Conservation (phyloP, 2,113 vertebrate genomes). For the Grammomys dolichurus region DNA sequence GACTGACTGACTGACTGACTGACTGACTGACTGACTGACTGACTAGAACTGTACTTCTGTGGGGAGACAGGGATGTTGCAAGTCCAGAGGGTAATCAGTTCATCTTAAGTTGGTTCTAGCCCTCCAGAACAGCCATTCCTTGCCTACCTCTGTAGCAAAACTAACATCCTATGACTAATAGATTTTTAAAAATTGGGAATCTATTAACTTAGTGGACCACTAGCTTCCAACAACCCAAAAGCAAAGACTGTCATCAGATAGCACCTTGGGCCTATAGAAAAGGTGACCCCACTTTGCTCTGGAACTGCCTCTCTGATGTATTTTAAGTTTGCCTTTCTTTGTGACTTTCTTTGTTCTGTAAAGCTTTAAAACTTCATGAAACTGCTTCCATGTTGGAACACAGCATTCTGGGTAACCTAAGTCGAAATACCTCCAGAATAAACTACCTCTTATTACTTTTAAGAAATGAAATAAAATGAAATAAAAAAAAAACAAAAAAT, state of each 20-base stretch:
- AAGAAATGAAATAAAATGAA: background rate
- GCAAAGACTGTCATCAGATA: background rate
- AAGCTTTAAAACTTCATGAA: background rate
- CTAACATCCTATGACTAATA: background rate
- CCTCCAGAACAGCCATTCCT: background rate
- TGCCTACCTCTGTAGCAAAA: background rate
- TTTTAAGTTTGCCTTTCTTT: background rate
- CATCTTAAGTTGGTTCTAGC: background rate
- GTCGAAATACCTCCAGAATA: background rate
- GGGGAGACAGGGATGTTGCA: background rate
- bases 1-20: too few species aligned
- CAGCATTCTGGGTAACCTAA: background rate
- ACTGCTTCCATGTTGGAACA: background rate
- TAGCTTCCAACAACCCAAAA: background rate
- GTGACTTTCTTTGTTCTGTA: background rate
- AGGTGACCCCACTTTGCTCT: background rate
- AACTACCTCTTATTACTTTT: background rate
- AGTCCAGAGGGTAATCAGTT: background rate
- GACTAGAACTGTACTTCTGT: background rate
- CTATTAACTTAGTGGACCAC: background rate
- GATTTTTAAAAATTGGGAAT: background rate
- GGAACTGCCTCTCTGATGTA: too few species aligned
- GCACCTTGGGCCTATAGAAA: background rate
- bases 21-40: background rate
- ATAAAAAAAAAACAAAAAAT: background rate